Conservation (phyloP, 1,140 invertebrate species). For the Drosophila aff. region DNA sequence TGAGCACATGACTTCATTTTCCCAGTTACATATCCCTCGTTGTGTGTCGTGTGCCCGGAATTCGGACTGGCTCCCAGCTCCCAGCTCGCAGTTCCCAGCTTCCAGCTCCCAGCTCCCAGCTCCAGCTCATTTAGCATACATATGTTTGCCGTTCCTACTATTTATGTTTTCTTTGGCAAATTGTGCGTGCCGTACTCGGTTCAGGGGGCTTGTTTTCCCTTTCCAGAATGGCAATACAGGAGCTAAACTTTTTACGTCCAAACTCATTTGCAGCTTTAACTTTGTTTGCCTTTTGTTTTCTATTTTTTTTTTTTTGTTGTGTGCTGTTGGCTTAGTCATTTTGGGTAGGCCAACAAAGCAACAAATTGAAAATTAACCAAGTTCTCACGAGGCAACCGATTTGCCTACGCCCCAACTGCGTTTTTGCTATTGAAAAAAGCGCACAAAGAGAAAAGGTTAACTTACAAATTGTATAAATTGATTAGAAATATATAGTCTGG, state of each 20-base stretch:
- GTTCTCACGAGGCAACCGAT: slow-evolving; percentile 46
- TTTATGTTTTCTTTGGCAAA: slow-evolving; percentile 82
- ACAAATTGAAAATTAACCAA: slow-evolving; percentile 78
- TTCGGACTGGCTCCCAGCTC: not conserved
- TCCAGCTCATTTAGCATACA: slow-evolving; percentile 59
- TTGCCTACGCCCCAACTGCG: slow-evolving; percentile 43
- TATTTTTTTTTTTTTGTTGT: slow-evolving; percentile 25
- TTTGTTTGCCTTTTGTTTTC: slow-evolving; percentile 28
- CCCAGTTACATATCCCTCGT: slow-evolving; percentile 69
- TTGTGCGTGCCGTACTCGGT: slow-evolving; percentile 64
- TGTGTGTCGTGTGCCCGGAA: slow-evolving; percentile 45
- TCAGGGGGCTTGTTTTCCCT: slow-evolving; percentile 9
- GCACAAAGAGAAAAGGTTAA: slow-evolving; percentile 1
- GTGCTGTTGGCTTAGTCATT: slow-evolving; percentile 43
- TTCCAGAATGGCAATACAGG: slow-evolving; percentile 45
- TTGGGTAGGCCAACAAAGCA: slow-evolving; percentile 54
- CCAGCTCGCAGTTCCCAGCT: slow-evolving; percentile 1
- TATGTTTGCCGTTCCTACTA: slow-evolving; percentile 70
- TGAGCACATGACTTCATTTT: slow-evolving; percentile 82
- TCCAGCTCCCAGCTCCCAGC: not conserved
- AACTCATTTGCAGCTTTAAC: slow-evolving; percentile 65
- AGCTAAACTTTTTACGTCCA: slow-evolving; percentile 44
- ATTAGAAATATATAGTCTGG: not conserved
- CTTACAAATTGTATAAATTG: not conserved
- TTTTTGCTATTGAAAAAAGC: slow-evolving; percentile 10